Conservation (phyloP, 2,113 vertebrate genomes). For the Elaphurus davidianus region DNA sequence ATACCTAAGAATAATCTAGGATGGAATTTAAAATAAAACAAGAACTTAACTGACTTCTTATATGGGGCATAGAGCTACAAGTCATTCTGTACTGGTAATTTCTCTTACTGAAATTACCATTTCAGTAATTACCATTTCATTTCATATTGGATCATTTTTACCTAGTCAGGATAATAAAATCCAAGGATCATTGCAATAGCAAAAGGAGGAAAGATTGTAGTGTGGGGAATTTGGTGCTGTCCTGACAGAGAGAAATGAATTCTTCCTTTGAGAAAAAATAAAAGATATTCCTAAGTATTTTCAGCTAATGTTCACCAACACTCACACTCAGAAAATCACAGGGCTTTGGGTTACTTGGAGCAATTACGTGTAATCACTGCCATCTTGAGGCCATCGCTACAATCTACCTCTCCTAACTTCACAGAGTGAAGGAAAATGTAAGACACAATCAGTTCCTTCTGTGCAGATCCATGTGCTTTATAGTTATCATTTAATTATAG, state of each 20-base stretch:
- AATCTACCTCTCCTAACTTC: neutral
- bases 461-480: neutral
- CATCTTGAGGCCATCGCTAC: neutral
- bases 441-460: too few relatives aligned
- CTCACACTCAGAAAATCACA: neutral
- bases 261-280: neutral
- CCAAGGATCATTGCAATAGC: neutral
- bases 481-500: neutral
- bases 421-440: neutral
- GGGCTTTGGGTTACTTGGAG: neutral
- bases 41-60: neutral
- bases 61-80: neutral
- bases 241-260: neutral
- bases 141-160: neutral
- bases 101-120: neutral
- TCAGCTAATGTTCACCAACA: neutral
- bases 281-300: neutral
- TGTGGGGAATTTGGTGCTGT: neutral
- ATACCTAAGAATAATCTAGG: neutral
- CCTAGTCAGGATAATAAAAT: neutral
- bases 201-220: neutral
- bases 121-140: neutral
- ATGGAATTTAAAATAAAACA: neutral
- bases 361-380: neutral
- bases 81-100: neutral